These are phyloP conservation scores for Daubentonia madagascariensis DNA, from an alignment of 2,113 vertebrate genomes.

Conservation along the genomic window DNA sequence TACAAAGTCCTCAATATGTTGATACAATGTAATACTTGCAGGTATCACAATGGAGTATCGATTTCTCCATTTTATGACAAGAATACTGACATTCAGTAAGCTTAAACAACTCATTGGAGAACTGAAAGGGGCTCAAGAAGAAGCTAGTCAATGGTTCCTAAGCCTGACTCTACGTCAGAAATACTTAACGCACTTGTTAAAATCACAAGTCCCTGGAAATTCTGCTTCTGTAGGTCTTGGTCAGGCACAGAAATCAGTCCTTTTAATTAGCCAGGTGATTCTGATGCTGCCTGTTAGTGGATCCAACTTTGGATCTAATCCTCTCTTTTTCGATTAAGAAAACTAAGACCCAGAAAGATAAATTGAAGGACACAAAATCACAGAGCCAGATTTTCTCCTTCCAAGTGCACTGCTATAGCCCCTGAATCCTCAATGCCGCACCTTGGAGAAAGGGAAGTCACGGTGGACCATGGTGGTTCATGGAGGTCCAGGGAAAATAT, in stretches of 20 bases:
- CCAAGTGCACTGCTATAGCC: neutral
- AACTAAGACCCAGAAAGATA: neutral
- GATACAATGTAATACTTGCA: neutral
- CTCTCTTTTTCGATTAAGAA: neutral
- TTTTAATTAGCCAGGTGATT: neutral
- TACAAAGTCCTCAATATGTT: neutral
- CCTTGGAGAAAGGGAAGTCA: neutral
- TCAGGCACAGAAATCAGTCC: neutral
- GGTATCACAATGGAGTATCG: neutral
- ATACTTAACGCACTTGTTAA: neutral
- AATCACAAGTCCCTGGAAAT: neutral
- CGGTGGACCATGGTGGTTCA: fast-evolving
- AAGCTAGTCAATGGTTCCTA: neutral
- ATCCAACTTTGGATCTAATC: neutral
- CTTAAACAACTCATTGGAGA: neutral
- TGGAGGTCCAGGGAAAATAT: neutral
- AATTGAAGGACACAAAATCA: neutral
- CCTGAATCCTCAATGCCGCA: neutral
- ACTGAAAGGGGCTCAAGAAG: neutral
- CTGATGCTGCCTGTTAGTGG: neutral
- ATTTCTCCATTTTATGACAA: neutral
- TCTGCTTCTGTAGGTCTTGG: neutral
- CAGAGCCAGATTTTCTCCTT: neutral
- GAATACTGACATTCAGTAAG: neutral
- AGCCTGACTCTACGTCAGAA: neutral